Evolutionary conservation across 1,140 invertebrate species (phyloP), one percentile per base, ranked within the genome.

Genomic region (Asbolus verrucosus): DNA sequence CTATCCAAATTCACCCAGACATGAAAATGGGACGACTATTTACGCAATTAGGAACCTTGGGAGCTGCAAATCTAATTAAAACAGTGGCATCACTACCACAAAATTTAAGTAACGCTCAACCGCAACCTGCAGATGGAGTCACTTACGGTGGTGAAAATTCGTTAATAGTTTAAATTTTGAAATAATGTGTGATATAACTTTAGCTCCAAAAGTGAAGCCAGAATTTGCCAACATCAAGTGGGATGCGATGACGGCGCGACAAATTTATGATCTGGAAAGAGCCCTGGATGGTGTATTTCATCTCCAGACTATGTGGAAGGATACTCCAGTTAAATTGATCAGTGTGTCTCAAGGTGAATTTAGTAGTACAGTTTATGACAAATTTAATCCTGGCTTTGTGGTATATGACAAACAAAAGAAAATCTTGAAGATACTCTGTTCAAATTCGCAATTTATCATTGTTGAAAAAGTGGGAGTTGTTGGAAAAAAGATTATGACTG

Each of bases 181-280:
- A 27, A 4, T 8, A 27, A 27, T 27, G 24, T 3, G 8, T 27
- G 65, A 27, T 67, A 66, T 30, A 24, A 73, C 66, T 87, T 87
- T 73, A 93, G 92, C 92, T 36, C 91, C 90, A 65, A 92, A 91
- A 84, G 84, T 93, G 62, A 84, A 83, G 24, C 79, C 82, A 36
- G 75, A 79, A 30, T 84, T 90, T 59, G 85, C 88, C 8, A 81
- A 84, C 75, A 81, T 93, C 6, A 83, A 83, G 68, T 94, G 91
- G 91, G 70, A 83, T 1, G 75, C 83, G 50, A 88, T 88, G 82
- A 84, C 80, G 19, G 85, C 90, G 0, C 77, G 73, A 62, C 76
- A 89, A 74, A 78, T 93, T 11, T 91, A 89, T 74, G 85, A 91
- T 78, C 82, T 90, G 21, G 83, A 89, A 74, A 82, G 91, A 75